These are phyloP conservation scores for Anniella stebbinsi DNA, from an alignment of 2,797 vertebrate genomes.

Conservation along the genomic window DNA sequence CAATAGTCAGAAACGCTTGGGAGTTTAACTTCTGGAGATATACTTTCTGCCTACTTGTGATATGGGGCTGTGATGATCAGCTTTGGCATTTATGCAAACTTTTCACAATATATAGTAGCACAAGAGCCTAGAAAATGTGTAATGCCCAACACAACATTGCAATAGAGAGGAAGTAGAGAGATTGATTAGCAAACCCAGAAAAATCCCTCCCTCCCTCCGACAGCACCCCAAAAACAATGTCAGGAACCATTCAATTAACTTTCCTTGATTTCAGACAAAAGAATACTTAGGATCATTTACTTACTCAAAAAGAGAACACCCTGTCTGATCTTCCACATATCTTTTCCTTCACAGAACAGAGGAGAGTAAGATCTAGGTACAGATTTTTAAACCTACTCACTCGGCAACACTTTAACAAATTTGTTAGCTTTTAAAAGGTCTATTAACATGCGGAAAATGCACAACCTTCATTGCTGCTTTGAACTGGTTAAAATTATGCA, in stretches of 20 bases:
- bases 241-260: not conserved
- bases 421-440: not conserved
- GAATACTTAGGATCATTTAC: not conserved
- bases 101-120: not conserved
- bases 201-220: not conserved
- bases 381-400: not conserved
- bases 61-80: not conserved
- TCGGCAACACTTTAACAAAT: not conserved
- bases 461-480: not conserved
- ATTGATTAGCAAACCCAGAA: not conserved
- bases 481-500: not conserved
- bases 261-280: not conserved
- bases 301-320: not conserved
- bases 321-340: not conserved
- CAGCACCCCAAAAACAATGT: not conserved
- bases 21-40: too few relatives aligned
- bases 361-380: not conserved
- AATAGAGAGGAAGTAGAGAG: not conserved
- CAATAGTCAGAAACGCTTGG: too few relatives aligned
- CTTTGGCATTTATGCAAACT: not conserved
- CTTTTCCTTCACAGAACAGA: not conserved
- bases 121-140: not conserved
- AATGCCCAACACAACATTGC: not conserved
- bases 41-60: not conserved
- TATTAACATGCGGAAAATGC: not conserved